Conservation (phyloP, 2,888 invertebrate species). For the Philonicus albiceps region DNA sequence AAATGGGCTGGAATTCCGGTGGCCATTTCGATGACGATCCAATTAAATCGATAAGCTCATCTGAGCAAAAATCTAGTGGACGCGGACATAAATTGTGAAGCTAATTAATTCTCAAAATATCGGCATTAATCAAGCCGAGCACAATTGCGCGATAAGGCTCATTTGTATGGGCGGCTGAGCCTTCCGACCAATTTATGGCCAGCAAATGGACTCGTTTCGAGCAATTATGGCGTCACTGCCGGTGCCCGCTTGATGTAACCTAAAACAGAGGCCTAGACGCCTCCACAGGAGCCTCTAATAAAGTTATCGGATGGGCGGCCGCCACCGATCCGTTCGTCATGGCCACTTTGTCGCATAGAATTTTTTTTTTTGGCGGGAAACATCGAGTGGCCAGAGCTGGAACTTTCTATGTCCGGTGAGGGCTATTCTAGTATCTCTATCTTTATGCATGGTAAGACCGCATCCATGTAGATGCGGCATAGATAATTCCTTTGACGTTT, state of each 20-base stretch:
- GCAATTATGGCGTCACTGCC: background rate
- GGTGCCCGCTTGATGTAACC: background rate
- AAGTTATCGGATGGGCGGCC: slow-evolving; percentile 42
- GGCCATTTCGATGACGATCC: background rate
- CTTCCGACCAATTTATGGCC: background rate
- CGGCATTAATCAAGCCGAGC: slow-evolving; percentile 9
- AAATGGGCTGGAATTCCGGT: background rate
- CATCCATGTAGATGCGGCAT: slow-evolving; percentile 24
- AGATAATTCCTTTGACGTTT: slow-evolving; percentile 38
- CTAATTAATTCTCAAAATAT: slow-evolving; percentile 14
- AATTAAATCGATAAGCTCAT: slow-evolving; percentile 22
- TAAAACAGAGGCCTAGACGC: slow-evolving; percentile 15
- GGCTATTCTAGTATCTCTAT: background rate
- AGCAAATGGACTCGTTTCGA: slow-evolving; percentile 10
- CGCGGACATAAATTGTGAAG: slow-evolving; percentile 7
- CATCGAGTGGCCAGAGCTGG: background rate
- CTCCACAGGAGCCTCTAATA: slow-evolving; percentile 32
- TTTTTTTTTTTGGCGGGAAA: slow-evolving; percentile 30
- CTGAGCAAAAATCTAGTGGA: slow-evolving; percentile 1
- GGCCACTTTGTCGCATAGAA: slow-evolving; percentile 43
- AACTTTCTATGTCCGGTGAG: background rate
- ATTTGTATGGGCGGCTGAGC: background rate
- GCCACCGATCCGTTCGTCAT: slow-evolving; percentile 41
- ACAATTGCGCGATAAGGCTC: slow-evolving; percentile 2
- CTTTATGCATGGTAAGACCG: slow-evolving; percentile 18